Base-by-base conservation (phyloP, 2,113 vertebrate genomes). In the Alaudala cheleensis region DNA sequence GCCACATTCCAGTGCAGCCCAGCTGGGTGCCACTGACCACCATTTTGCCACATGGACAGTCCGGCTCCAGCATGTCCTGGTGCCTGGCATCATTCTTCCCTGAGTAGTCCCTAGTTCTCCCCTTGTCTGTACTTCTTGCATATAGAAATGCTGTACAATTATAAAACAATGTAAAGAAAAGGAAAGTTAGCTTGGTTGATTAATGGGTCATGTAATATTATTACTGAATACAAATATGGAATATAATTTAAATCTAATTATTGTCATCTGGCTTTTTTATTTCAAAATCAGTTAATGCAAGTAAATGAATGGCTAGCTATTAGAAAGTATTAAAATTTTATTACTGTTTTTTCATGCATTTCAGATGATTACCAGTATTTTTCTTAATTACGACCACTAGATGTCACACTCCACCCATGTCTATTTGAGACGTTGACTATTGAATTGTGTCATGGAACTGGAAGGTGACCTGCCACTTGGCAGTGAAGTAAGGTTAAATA, bases 321-420 rank as follows among this genome's bases (percentile, higher is more conserved):
- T 78, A 76, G 15, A 47, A 87, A 78, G 0, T 22, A 15, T 13
- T 67, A 44, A 47, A 47, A 19, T 71, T 14, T 47, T 49, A 18
- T 21, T 76, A 37, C 37, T 61, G 8, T 18, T 69, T 76, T 82
- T 93, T 66, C 45, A 33, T 51, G 26, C 15, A 10, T 60, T 84
- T 54, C 24, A 65, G n/a, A 29, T n/a, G 19, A 65, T 33, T 54
- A 12, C 8, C 20, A 11, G 20, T 57, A 15, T 61, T 73, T 81
- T 89, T 90, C 18, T 44, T 31, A 51, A 21, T 66, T 70, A 15
- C 19, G 29, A 51, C 88, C 93, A 72, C 90, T 94, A 97, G 93
- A 73, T 95, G 96, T 34, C 96, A 50, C 29, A 69, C 25, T 85
- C 90, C 62, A 76, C 31, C 3, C 20, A 20, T 9, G 14, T 45